Conservation (phyloP, 1,140 invertebrate genomes). For the Penaeus indicus region DNA sequence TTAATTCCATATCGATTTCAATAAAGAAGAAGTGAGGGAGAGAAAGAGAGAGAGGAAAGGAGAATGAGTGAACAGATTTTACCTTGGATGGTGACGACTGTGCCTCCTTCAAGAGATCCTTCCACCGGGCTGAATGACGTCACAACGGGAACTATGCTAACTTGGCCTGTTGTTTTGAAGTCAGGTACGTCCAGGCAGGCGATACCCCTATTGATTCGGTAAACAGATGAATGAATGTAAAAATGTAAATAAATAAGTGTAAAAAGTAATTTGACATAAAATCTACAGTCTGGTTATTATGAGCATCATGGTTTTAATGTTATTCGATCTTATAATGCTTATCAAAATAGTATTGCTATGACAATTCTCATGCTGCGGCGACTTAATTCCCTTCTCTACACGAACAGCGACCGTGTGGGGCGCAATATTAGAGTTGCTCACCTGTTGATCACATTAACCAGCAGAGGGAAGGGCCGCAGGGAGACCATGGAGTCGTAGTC, state of each 20-base stretch:
- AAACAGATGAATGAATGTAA: not conserved
- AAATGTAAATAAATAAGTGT: not conserved
- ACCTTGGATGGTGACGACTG: slow-evolving; percentile 50
- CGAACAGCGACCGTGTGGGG: no score
- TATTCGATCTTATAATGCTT: no score
- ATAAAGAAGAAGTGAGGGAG: no score
- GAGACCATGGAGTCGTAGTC: slow-evolving; percentile 7
- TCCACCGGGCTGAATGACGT: slow-evolving; percentile 20
- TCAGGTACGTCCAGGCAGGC: not conserved
- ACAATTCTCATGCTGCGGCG: no score
- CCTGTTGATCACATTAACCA: slow-evolving; percentile 36
- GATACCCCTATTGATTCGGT: not conserved
- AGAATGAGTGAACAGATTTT: no score
- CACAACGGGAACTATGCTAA: slow-evolving; percentile 46
- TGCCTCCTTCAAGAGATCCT: slow-evolving; percentile 58
- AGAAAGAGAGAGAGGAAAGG: no score
- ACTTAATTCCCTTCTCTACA: no score
- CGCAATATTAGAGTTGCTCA: not conserved
- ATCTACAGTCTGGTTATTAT: no score
- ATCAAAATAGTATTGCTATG: no score
- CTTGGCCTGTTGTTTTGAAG: slow-evolving; percentile 37
- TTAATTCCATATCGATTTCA: no score
- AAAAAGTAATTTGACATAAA: no score
- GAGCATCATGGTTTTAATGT: no score
- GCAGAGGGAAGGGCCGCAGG: not conserved